Evolutionary conservation across 2,888 invertebrate genomes (phyloP).

Genomic region (Rapana venosa): DNA sequence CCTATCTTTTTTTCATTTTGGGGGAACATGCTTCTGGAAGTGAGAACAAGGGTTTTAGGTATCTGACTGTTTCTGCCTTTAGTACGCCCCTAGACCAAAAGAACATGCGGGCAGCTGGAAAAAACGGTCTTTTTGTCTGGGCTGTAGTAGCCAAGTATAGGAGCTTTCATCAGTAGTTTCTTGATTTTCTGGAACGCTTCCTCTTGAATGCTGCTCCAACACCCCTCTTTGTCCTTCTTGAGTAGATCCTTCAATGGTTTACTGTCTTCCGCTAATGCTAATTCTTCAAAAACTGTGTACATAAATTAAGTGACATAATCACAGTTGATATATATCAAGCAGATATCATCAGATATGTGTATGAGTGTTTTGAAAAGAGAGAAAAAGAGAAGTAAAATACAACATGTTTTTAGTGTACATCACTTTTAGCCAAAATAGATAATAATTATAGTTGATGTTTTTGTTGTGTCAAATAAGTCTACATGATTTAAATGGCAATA

Average conservation of each 20-base stretch:
- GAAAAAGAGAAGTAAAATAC: too few relatives aligned
- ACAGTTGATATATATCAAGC: too few relatives aligned
- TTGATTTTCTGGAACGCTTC: slow-evolving; percentile 20
- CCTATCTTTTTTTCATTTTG: slow-evolving; percentile 35
- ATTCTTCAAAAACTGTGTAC: too few relatives aligned
- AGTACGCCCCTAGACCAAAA: not conserved
- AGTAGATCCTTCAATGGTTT: slow-evolving; percentile 23
- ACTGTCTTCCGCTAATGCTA: not conserved
- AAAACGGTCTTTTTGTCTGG: slow-evolving; percentile 50
- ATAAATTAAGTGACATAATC: too few relatives aligned
- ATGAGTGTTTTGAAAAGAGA: too few relatives aligned
- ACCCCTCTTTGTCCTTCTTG: slow-evolving; percentile 24
- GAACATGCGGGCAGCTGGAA: slow-evolving; percentile 11
- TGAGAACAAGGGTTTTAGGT: slow-evolving; percentile 21
- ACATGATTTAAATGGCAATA: too few relatives aligned
- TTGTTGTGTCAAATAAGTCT: too few relatives aligned
- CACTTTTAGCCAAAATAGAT: too few relatives aligned
- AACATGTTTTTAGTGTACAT: too few relatives aligned
- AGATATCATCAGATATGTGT: too few relatives aligned
- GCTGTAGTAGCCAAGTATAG: slow-evolving; percentile 70
- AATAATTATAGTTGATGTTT: too few relatives aligned
- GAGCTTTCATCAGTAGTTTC: slow-evolving; percentile 73
- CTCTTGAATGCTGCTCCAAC: not conserved
- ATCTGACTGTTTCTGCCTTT: slow-evolving; percentile 21
- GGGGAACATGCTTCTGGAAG: slow-evolving; percentile 20